Evolutionary conservation across 2,797 vertebrate genomes (phyloP), one percentile per base, ranked within the genome.

Genomic region (Cossypha heuglini): DNA sequence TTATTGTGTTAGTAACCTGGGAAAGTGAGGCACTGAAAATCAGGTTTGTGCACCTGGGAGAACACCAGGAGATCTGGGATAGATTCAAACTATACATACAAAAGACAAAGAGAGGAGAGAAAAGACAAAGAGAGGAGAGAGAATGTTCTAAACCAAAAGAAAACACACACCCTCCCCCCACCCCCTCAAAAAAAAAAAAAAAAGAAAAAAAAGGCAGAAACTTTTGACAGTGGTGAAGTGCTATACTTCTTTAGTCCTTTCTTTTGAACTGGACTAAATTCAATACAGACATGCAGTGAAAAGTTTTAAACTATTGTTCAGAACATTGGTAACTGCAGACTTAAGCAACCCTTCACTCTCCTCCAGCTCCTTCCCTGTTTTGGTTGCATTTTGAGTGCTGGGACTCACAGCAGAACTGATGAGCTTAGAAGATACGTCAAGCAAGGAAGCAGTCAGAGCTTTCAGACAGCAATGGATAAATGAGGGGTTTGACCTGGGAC

Each of bases 161-260:
- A 61, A 1, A 26, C 5, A 5, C 11, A 55, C 14, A 3, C 1
- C 8, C 3, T 3, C 3, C 19, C 11, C 21, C 3, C 3, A 29
- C 6, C 6, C 13, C 49, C 26, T 16, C 48, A 14, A 26, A 37
- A 37, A 37, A 37, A 37, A 37, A 26, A 49, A 29, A 22, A n/a
- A 25, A 12, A 48, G 24, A 75, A 35, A 9, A 49, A 57, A 68
- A 68, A 29, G 17, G 16, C 43, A 86, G 52, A 59, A 77, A 46
- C 8, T 76, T 76, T 35, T 43, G 67, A 51, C 31, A 78, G 38
- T 31, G 20, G 20, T 54, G 10, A 82, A 62, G 45, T 38, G 17
- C 37, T 67, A 66, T 13, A 10, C 13, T 64, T 63, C 43, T 51
- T 37, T 57, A 35, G 11, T 35, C 64, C 21, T 71, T 77, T 88